Evolutionary conservation across 2,888 invertebrate genomes (phyloP), one percentile per base, ranked within the genome.

Genomic region (Amphiduros pacificus): DNA sequence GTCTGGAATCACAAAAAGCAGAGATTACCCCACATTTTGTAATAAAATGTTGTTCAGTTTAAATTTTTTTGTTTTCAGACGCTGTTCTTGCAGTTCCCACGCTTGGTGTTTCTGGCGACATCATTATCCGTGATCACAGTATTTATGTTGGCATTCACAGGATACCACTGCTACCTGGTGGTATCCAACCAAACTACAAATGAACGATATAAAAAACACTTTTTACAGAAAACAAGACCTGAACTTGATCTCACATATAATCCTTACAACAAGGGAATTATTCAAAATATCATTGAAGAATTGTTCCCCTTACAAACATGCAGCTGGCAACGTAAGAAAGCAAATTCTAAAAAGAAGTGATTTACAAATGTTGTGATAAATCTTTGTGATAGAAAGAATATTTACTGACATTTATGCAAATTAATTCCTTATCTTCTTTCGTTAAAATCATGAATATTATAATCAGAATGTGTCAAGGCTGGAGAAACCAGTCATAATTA

Each of bases 131-230:
- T 76, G 27, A 59, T 78, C 22, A 68, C 71, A 2, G 55, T 76
- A 22, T 59, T 77, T 6, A 67, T 80, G 26, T 67, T 68, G 20
- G 62, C 72, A 20, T 80, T 80, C 61, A 67, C 73, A 0, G 44
- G 60, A 27, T 80, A 80, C 60, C 80, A 80, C 56, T 9, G 75
- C 27, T 77, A 73, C 66, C 72, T 80, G 17, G 60, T 75, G n/a
- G 41, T 63, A 28, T 72, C 67, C 51, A 81, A 81, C 65, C 76
- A 79, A 63, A 81, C 81, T 4, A 80, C 79, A 27, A 80, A 80
- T 56, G 81, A 81, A 62, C 68, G 77, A 29, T 75, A 79, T 68
- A 79, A 79, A 64, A 41, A 26, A 52, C n/a, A n/a, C n/a, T n/a
- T n/a, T n/a, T n/a, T n/a, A n/a, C n/a, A n/a, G n/a, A 11, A 36